Base-by-base conservation (phyloP, 92 coral and sea anemone species). In the Ricordea florida region DNA sequence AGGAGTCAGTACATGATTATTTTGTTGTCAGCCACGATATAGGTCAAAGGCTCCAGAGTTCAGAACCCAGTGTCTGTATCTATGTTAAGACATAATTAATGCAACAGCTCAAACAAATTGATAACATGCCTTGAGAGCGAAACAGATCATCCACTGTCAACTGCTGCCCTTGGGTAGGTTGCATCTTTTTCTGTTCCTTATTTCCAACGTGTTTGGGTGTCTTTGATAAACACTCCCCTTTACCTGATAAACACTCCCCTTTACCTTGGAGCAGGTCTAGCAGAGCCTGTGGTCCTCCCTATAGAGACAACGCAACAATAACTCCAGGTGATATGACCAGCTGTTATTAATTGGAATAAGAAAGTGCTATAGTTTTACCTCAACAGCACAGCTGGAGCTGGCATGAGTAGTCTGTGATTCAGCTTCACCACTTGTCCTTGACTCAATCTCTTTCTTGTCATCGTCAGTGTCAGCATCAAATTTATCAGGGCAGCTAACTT, bases 221-320 rank as follows among this genome's bases (percentile, higher is more conserved):
- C 43, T 76, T 72, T 5, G n/a, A n/a, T n/a, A n/a, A n/a, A n/a
- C n/a, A n/a, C n/a, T n/a, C n/a, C n/a, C n/a, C n/a, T n/a, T n/a
- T n/a, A n/a, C n/a, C n/a, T n/a, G n/a, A n/a, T n/a, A n/a, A n/a
- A n/a, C n/a, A n/a, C n/a, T n/a, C n/a, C n/a, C 68, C 62, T 18
- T 93, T 88, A 78, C 87, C 83, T 20, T 87, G 87, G 34, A 91
- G 78, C 10, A 91, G 82, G 31, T 87, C 90, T 65, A 90, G 85
- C 53, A 91, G 69, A 22, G 93, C 90, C 23, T 79, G 83, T 1
- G 97, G 78, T 49, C 92, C 63, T 62, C 83, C 93, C 97, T 91
- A n/a, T n/a, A n/a, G 44, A 44, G 31, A 74, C 26, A 6, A 55
- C 28, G 5, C 0, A 38, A 27, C 15, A 6, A 2, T n/a, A 0